Evolutionary conservation across 2,888 invertebrate species (phyloP), one percentile per base, ranked within the genome.

Genomic region (Andrena flavipes): DNA sequence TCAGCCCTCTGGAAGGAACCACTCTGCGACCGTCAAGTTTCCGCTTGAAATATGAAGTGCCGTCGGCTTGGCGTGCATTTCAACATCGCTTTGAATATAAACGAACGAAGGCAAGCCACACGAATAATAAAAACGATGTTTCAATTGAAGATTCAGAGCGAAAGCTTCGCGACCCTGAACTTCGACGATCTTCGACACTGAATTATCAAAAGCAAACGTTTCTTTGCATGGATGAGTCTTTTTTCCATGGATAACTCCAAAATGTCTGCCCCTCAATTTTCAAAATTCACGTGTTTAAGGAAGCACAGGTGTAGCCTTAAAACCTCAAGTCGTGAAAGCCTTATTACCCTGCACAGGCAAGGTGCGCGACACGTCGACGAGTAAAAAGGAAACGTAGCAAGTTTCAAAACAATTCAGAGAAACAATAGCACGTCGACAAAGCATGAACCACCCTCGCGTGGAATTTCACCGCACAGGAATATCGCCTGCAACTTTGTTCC

Each of bases 401-500:
- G 23, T 56, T 23, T 56, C 56, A 56, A 23, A 23, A 54, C 20
- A 20, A 23, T 56, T 56, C 56, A 13, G 23, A 42, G 20, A 69
- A 35, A 56, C 13, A 42, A 26, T 16, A 26, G 3, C n/a, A 20
- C 30, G 23, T 20, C 8, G 33, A 35, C 13, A 56, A 51, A 33
- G 49, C 63, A 35, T 35, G 35, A 20, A 64, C 51, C 30, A 51
- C 60, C 5, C 35, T 51, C 56, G 13, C 33, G 26, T 2, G 35
- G 51, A 71, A 72, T 51, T 54, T 30, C 16, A 26, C 63, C 4
- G 30, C n/a, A 29, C 33, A 54, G n/a, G 51, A 63, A 35, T 49
- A 23, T 62, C 49, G n/a, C 16, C 35, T 26, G 30, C 51, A 63
- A 63, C 33, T 63, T 54, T 63, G 23, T 26, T 26, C 10, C 49